Percentiles rank a stretch among this genome's conserved stretches.
phyloP scores from a whole-genome alignment of 2,113 vertebrate genomes.

The Hippolais icterina region DNA sequence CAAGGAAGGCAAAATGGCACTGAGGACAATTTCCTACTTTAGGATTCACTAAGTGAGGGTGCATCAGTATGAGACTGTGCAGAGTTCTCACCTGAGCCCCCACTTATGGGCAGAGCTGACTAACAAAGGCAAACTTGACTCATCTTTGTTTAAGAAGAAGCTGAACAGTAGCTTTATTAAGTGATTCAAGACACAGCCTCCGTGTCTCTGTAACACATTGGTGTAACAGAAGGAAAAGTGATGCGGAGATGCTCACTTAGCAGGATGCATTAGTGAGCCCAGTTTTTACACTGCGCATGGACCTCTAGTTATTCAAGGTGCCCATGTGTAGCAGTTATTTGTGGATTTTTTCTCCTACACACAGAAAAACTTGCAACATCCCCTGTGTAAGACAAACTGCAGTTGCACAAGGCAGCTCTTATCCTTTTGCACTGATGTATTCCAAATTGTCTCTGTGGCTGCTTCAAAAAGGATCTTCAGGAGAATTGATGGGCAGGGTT shows the following conservation, averaged over 20 bases:
- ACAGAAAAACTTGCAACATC: neutral
- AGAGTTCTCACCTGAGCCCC: neutral
- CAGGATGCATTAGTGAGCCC: fast-evolving
- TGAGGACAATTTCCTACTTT: neutral
- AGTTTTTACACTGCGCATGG: neutral
- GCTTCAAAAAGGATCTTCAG: neutral
- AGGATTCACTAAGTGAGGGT: neutral
- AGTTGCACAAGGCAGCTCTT: neutral
- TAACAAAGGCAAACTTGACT: neutral
- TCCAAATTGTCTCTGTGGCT: neutral
- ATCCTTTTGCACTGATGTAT: neutral
- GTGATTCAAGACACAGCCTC: neutral
- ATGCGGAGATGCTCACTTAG: neutral
- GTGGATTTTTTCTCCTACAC: neutral
- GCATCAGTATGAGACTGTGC: fast-evolving
- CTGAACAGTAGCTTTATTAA: neutral
- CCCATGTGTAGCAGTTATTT: neutral
- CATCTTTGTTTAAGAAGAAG: neutral
- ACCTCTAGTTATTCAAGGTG: neutral
- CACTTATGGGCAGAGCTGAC: neutral
- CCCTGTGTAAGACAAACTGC: neutral
- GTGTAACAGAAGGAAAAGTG: neutral
- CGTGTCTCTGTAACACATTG: fast-evolving
- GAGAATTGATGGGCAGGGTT: neutral
- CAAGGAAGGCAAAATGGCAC: neutral